These are phyloP conservation scores for Centropus unirufus DNA, from an alignment of 2,113 vertebrate genomes.

Conservation along the genomic window DNA sequence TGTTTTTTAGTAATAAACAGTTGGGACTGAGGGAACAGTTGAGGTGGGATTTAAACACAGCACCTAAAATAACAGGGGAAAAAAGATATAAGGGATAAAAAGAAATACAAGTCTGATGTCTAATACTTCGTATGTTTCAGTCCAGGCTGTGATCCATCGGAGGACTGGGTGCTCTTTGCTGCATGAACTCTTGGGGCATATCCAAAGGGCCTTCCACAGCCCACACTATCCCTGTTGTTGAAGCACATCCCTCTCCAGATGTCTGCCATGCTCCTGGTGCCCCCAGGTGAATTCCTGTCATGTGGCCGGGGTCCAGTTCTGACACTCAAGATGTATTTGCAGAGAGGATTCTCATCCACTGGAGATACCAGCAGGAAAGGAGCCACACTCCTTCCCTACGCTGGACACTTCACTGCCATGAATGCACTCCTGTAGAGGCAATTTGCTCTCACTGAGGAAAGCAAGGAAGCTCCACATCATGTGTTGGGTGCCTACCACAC, in stretches of 20 bases:
- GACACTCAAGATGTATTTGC: background rate
- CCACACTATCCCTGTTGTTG: background rate
- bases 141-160: background rate
- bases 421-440: background rate
- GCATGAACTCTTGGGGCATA: background rate
- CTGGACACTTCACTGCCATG: background rate
- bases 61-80: background rate
- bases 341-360: background rate
- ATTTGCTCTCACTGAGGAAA: background rate
- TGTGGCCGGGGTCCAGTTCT: background rate
- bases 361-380: background rate
- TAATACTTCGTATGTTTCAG: background rate
- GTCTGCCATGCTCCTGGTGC: background rate
- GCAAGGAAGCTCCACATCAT: background rate
- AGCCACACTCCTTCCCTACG: background rate
- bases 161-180: background rate
- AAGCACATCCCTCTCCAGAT: background rate
- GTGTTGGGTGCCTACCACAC: accelerated
- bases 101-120: background rate
- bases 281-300: accelerated
- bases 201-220: background rate
- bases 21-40: background rate
- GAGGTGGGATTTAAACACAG: background rate
- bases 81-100: background rate
- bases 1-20: background rate